Conservation (phyloP, 2,113 vertebrate species). For the Ageneiosus marmoratus region DNA sequence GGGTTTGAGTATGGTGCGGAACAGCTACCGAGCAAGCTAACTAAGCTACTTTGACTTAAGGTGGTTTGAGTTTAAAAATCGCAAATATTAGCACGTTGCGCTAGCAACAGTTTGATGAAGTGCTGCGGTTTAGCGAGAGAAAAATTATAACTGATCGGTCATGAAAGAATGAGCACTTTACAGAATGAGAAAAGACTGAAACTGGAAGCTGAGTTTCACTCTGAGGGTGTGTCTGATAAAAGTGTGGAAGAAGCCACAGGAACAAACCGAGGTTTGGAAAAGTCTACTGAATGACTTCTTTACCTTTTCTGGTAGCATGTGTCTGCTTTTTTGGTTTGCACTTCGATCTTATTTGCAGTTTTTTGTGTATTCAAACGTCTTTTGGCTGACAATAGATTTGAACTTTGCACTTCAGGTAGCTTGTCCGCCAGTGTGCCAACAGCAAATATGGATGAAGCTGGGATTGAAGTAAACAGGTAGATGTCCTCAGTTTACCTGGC, state of each 20-base stretch:
- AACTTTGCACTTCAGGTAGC: constrained; percentile 11
- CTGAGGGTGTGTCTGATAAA: background rate
- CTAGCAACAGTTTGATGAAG: background rate
- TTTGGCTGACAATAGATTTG: background rate
- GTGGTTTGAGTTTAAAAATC: background rate
- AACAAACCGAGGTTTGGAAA: constrained; percentile 1
- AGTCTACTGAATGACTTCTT: too few species aligned
- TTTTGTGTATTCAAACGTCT: background rate
- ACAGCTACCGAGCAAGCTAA: background rate
- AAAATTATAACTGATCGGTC: background rate
- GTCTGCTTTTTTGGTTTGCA: background rate
- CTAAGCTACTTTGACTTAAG: background rate
- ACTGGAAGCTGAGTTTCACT: constrained; percentile 28
- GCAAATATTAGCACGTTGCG: background rate
- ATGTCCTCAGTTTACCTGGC: background rate
- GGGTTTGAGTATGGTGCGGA: background rate
- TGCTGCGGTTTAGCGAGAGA: background rate
- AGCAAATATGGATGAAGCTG: constrained; percentile 36
- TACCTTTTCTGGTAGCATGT: background rate
- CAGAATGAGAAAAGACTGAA: constrained; percentile 43
- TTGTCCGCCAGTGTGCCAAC: background rate
- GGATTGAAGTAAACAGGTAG: constrained; percentile 36
- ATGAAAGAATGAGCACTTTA: constrained; percentile 47
- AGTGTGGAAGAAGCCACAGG: background rate
- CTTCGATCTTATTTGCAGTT: background rate